Conservation (phyloP, 2,888 invertebrate genomes). For the Acleris holmiana region DNA sequence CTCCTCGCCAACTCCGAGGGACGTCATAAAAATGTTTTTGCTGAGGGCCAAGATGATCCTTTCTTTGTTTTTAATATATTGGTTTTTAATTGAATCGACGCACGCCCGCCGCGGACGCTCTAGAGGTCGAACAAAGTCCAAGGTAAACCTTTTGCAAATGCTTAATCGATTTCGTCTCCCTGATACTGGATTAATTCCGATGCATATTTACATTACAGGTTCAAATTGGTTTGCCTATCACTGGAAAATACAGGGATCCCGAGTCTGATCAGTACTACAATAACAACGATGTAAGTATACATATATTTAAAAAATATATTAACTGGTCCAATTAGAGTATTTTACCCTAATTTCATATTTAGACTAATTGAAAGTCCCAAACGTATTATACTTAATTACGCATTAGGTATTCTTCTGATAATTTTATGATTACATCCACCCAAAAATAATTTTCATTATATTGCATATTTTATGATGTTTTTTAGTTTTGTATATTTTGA, state of each 20-base stretch:
- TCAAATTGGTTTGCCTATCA: conserved; percentile 94
- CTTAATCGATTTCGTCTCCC: neutral
- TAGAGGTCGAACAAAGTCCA: conserved; percentile 90
- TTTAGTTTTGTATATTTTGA: too few relatives aligned
- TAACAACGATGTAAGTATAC: conserved; percentile 90
- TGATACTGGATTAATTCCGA: neutral
- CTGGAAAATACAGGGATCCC: conserved; percentile 94
- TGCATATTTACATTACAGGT: conserved; percentile 72
- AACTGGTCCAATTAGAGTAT: too few relatives aligned
- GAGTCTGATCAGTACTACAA: conserved; percentile 96
- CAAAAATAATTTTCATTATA: too few relatives aligned
- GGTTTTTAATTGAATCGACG: conserved; percentile 55
- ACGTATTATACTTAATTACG: too few relatives aligned
- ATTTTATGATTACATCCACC: too few relatives aligned
- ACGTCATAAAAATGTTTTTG: conserved; percentile 55
- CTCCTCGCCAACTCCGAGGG: conserved; percentile 1
- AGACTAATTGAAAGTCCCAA: too few relatives aligned
- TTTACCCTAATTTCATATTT: too few relatives aligned
- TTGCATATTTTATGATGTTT: too few relatives aligned
- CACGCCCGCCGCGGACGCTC: conserved; percentile 88
- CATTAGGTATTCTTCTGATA: too few relatives aligned
- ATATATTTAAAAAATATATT: neutral
- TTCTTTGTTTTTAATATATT: conserved; percentile 54
- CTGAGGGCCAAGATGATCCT: conserved; percentile 54
- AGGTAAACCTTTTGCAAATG: conserved; percentile 70